These are phyloP conservation scores for Heliconius ismenius DNA, from an alignment of 2,888 invertebrate species.

Conservation along the genomic window DNA sequence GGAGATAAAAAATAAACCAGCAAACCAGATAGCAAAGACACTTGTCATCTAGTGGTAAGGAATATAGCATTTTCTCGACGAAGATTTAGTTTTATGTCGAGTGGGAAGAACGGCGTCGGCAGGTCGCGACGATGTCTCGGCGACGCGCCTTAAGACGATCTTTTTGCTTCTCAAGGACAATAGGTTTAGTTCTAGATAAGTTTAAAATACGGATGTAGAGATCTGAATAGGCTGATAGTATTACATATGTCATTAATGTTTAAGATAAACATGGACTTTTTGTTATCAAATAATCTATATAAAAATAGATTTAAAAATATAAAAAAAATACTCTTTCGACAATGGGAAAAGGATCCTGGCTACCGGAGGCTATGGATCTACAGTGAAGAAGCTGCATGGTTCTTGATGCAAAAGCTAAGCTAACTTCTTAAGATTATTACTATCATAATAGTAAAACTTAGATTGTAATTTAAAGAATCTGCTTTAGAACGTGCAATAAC, in stretches of 20 bases:
- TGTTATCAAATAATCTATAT: too few relatives aligned
- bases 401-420: too few relatives aligned
- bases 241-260: not conserved
- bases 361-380: too few relatives aligned
- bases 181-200: conserved; percentile 33
- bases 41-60: conserved; percentile 39
- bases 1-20: conserved; percentile 32
- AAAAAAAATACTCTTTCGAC: too few relatives aligned
- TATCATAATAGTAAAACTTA: too few relatives aligned
- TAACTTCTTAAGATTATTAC: too few relatives aligned
- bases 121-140: conserved; percentile 68
- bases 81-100: conserved; percentile 73
- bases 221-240: not conserved
- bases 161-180: conserved; percentile 46
- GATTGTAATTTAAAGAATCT: too few relatives aligned
- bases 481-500: not conserved
- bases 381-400: too few relatives aligned
- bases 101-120: conserved; percentile 71
- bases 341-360: too few relatives aligned
- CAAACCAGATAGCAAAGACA: conserved; percentile 34
- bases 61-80: conserved; percentile 43
- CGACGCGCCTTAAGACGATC: conserved; percentile 59
- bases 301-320: too few relatives aligned
- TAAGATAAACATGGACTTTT: too few relatives aligned
- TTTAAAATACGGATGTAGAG: conserved; percentile 2